Percentiles rank a stretch among this genome's conserved stretches.
Conservation (phyloP, 1,140 invertebrate genomes). For the Lordiphosa mommai region DNA sequence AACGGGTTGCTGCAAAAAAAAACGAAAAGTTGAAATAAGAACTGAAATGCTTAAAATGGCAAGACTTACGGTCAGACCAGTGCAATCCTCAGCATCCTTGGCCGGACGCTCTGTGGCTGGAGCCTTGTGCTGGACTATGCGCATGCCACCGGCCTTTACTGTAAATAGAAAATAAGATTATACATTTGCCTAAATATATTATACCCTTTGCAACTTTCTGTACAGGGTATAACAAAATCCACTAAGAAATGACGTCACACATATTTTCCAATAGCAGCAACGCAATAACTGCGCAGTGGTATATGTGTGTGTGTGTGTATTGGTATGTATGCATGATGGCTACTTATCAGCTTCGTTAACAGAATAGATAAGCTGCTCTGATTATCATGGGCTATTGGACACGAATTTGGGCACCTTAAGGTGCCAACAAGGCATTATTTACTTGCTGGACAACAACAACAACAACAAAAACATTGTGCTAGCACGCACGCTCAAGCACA, state of each 20-base stretch:
- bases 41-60: conserved; percentile 57
- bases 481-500: conserved; percentile 7
- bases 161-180: conserved; percentile 47
- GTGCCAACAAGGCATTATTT: conserved; percentile 19
- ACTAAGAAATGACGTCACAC: neutral
- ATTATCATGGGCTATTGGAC: conserved; percentile 33
- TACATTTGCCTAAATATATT: neutral
- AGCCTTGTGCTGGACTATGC: conserved; percentile 92
- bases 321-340: conserved; percentile 13
- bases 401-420: conserved; percentile 10
- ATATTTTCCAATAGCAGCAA: conserved; percentile 21
- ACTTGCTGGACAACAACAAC: conserved; percentile 46
- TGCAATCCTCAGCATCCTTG: conserved; percentile 81
- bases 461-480: conserved; percentile 21
- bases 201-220: neutral
- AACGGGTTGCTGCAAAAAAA: conserved; percentile 77
- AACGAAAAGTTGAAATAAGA: conserved; percentile 42
- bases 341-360: conserved; percentile 41
- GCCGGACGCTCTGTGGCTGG: conserved; percentile 83
- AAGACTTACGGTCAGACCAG: conserved; percentile 69
- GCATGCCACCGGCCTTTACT: conserved; percentile 96
- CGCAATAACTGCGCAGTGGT: conserved; percentile 16
- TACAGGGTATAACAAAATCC: neutral
- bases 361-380: conserved; percentile 42
- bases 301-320: neutral